phyloP scores from a whole-genome alignment of 1,140 invertebrate species.

The Cyclargus thomasi region DNA sequence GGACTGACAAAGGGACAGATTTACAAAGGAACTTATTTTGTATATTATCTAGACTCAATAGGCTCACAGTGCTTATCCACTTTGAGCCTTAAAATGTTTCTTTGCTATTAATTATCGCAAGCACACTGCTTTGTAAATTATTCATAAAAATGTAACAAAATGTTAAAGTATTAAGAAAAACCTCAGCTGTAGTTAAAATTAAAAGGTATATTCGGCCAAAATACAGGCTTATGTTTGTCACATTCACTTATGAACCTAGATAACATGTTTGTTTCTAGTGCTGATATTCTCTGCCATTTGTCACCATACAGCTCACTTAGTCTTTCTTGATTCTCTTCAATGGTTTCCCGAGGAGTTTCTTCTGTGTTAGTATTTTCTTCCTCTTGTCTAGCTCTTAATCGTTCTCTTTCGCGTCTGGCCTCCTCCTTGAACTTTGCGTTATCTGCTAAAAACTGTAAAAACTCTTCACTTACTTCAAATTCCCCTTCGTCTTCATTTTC shows the following conservation, averaged over 20 bases:
- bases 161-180: too few species aligned
- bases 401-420: constrained; percentile 69
- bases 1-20: too few species aligned
- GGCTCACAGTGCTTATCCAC: too few species aligned
- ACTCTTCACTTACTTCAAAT: constrained; percentile 80
- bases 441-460: constrained; percentile 78
- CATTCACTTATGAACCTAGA: constrained; percentile 79
- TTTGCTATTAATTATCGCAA: too few species aligned
- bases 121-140: too few species aligned
- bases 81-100: too few species aligned
- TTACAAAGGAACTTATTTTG: too few species aligned
- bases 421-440: constrained; percentile 72
- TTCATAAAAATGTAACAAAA: too few species aligned
- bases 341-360: constrained; percentile 34
- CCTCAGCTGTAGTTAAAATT: constrained; percentile 57
- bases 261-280: constrained; percentile 84
- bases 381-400: constrained; percentile 65
- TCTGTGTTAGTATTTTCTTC: constrained; percentile 36
- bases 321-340: constrained; percentile 48
- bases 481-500: constrained; percentile 34
- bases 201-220: constrained; percentile 86
- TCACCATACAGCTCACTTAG: constrained; percentile 77
- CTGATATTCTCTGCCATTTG: constrained; percentile 80
- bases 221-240: constrained; percentile 78
- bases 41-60: too few species aligned